Base-by-base conservation (phyloP, 2,888 invertebrate genomes). In the Drosophila eohydei region DNA sequence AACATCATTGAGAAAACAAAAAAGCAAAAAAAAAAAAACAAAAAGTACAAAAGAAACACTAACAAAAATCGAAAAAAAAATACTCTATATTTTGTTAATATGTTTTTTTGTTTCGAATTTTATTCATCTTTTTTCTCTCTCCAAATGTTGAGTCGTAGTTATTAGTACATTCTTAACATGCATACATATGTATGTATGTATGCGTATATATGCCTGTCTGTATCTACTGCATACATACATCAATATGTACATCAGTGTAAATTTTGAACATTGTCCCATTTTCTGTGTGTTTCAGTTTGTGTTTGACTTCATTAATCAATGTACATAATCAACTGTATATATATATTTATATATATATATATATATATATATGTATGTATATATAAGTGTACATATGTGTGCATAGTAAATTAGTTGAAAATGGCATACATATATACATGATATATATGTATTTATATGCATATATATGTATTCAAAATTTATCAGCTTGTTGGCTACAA, bases 51-150 rank as follows among this genome's bases (percentile, higher is more conserved):
- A 75, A 77, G 44, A 71, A 50, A 80, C 80, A 80, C 80, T 78
- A 80, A 80, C 79, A 80, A 80, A 57, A 70, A 75, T 76, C 74
- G 71, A 83, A 76, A 83, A 83, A 68, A 76, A 65, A 76, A 74
- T 52, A 66, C 55, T 65, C 73, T 59, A 78, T 78, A 52, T 74
- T 77, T 74, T 71, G 71, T 73, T 78, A 75, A 74, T 78, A 74
- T 75, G 67, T 82, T 81, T 21, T 75, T 71, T 68, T 65, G 70
- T 65, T 74, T 67, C 36, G 40, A 58, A 71, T 77, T 78, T 74
- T 64, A 69, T 60, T 76, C 65, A 71, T 71, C 74, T 65, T 43
- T 32, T 81, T 56, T 32, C 30, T 50, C 58, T 67, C 40, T 67
- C 28, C 38, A 59, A 60, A 43, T 67, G 62, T 78, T 70, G 59